Conservation (phyloP, 2,888 invertebrate genomes). For the Diogma glabrata region DNA sequence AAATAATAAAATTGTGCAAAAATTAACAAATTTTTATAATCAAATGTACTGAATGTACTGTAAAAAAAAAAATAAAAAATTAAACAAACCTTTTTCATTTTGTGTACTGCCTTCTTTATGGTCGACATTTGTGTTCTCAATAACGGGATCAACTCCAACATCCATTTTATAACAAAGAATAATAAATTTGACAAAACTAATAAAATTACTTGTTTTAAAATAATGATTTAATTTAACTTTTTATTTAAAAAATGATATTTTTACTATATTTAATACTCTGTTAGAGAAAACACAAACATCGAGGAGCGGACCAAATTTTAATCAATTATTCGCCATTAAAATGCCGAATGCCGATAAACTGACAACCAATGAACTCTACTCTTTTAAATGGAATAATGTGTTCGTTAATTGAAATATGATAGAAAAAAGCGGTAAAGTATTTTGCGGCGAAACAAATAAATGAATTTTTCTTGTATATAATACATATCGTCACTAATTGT, state of each 20-base stretch:
- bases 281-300: conserved; percentile 4
- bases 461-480: background rate
- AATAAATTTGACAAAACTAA: background rate
- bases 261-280: background rate
- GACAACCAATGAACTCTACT: background rate
- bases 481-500: background rate
- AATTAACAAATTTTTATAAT: too few relatives aligned
- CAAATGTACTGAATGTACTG: too few relatives aligned
- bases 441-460: background rate
- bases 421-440: background rate
- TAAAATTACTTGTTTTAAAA: background rate
- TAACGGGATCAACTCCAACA: conserved; percentile 5
- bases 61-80: background rate
- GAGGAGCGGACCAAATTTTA: background rate
- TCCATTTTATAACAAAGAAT: too few relatives aligned
- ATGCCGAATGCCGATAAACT: conserved; percentile 8
- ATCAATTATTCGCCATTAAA: conserved; percentile 7
- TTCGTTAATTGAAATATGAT: too few relatives aligned
- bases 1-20: too few relatives aligned
- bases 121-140: background rate
- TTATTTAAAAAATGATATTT: too few relatives aligned
- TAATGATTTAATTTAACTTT: too few relatives aligned
- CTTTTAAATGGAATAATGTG: too few relatives aligned
- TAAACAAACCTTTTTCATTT: background rate
- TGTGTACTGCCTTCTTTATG: background rate